phyloP scores from a whole-genome alignment of 2,797 vertebrate species.

The Myotis findleyi region DNA sequence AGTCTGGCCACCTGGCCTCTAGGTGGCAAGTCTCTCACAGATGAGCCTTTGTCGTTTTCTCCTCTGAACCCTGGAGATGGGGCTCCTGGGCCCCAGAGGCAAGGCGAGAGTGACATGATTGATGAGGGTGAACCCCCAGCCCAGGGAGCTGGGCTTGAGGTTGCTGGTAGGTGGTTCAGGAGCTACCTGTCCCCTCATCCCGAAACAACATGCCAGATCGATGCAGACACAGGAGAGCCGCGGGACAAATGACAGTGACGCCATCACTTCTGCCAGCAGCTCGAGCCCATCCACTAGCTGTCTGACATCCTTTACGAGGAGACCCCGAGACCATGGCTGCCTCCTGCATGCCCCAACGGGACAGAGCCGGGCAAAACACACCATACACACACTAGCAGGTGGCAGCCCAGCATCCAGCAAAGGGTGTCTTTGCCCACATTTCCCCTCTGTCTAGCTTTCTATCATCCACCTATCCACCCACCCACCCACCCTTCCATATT shows the following conservation, averaged over 20 bases:
- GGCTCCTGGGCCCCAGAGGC: too few relatives aligned
- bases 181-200: fast-evolving
- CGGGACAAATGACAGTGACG: slow-evolving; percentile 90
- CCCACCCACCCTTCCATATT: background rate
- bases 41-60: background rate
- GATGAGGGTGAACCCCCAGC: fast-evolving
- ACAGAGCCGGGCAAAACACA: background rate
- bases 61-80: background rate
- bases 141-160: fast-evolving
- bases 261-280: slow-evolving; percentile 87
- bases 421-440: background rate
- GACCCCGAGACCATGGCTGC: slow-evolving; percentile 85
- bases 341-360: too few relatives aligned
- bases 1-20: background rate
- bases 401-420: background rate
- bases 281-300: slow-evolving; percentile 90
- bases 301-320: slow-evolving; percentile 88
- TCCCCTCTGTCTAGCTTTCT: background rate
- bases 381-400: background rate
- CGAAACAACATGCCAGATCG: slow-evolving; percentile 86
- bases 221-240: slow-evolving; percentile 88
- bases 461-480: background rate
- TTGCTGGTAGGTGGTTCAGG: fast-evolving
- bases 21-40: too few relatives aligned
- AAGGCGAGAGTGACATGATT: too few relatives aligned